Conservation (phyloP, 2,113 vertebrate species). For the Rhynchopsitta pachyrhyncha region DNA sequence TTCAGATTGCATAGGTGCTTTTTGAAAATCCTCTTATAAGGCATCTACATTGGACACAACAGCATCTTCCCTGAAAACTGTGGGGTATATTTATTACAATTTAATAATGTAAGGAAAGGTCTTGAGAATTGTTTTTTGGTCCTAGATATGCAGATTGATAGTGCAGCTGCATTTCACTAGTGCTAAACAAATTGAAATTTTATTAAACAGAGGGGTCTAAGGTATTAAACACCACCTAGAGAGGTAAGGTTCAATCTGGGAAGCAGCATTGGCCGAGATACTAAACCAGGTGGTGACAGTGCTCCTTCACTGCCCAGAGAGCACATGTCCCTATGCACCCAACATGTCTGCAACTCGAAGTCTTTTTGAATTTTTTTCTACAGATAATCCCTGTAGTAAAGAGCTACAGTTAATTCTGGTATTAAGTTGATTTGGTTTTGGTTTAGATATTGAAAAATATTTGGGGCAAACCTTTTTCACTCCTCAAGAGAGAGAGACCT, state of each 20-base stretch:
- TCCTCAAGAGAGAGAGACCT: not conserved
- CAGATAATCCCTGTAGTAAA: not conserved
- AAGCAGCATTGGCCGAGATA: not conserved
- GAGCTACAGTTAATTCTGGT: not conserved
- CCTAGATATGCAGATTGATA: not conserved
- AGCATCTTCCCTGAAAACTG: not conserved
- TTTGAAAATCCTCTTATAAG: not conserved
- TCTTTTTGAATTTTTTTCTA: not conserved
- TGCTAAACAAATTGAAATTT: not conserved
- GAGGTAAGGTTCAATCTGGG: not conserved
- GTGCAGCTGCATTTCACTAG: not conserved
- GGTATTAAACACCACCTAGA: not conserved
- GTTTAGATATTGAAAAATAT: not conserved
- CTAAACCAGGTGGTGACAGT: fast-evolving
- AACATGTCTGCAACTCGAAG: not conserved
- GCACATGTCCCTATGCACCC: fast-evolving
- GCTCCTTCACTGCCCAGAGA: not conserved
- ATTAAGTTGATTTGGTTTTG: not conserved
- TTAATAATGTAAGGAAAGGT: not conserved
- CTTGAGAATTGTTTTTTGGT: not conserved
- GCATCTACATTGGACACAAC: not conserved
- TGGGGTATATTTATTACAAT: not conserved
- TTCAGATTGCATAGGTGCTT: not conserved
- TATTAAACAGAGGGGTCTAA: not conserved
- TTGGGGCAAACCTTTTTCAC: not conserved